These are phyloP conservation scores for Odontamblyopus rebecca DNA, from an alignment of 2,797 vertebrate genomes.

Conservation along the genomic window DNA sequence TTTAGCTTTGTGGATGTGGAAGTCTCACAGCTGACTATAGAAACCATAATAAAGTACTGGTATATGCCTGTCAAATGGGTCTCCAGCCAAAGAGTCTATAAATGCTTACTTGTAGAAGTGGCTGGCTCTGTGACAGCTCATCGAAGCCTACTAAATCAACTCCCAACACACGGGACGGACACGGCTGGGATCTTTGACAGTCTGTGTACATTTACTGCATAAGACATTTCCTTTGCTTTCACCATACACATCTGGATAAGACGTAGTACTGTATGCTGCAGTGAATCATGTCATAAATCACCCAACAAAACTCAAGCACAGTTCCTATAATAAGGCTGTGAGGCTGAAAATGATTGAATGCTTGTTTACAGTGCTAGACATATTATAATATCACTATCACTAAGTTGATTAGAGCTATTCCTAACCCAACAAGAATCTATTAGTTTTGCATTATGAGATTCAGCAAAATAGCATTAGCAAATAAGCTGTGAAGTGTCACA, in stretches of 20 bases:
- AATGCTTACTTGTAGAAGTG: conserved; percentile 41
- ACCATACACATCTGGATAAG: conserved; percentile 21
- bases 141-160: conserved; percentile 46
- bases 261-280: conserved; percentile 12
- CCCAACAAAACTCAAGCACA: conserved; percentile 16
- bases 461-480: background rate
- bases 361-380: conserved; percentile 11
- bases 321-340: conserved; percentile 15
- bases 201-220: conserved; percentile 40
- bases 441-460: conserved; percentile 9
- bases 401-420: conserved; percentile 8
- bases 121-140: conserved; percentile 36
- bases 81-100: conserved; percentile 46
- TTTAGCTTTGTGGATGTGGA: conserved; percentile 8
- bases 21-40: conserved; percentile 20
- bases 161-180: conserved; percentile 28
- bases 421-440: background rate
- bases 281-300: conserved; percentile 29
- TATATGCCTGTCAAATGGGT: conserved; percentile 41
- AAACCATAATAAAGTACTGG: conserved; percentile 32
- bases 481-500: background rate
- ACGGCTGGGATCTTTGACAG: conserved; percentile 34
- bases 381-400: conserved; percentile 10
- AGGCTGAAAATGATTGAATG: conserved; percentile 14
- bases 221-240: conserved; percentile 23